Evolutionary conservation across 2,888 invertebrate species (phyloP).

Genomic region (Amorpha juglandis): DNA sequence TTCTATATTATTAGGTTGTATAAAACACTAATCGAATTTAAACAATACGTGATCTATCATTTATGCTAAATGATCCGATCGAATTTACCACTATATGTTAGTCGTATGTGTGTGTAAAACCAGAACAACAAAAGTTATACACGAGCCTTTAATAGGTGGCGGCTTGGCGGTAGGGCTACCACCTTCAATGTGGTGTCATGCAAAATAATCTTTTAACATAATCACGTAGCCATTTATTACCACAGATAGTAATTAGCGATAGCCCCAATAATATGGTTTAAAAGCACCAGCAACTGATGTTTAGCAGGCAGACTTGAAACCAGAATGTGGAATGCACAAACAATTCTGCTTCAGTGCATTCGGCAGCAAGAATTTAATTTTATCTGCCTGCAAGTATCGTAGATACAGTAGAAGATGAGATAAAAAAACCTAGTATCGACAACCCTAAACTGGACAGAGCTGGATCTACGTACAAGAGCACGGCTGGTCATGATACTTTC

Average conservation of each 20-base stretch:
- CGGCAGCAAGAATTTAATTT: neutral
- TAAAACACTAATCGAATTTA: neutral
- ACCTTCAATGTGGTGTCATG: neutral
- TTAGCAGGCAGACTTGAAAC: no score
- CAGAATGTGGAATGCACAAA: no score
- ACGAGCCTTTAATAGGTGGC: neutral
- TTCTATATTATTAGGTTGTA: neutral
- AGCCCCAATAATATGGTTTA: no score
- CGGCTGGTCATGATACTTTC: slow-evolving; percentile 55
- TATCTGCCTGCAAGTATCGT: neutral
- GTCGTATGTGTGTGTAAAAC: slow-evolving; percentile 11
- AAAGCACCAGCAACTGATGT: no score
- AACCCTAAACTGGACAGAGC: slow-evolving; percentile 60
- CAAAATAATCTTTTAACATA: neutral
- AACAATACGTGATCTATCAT: neutral
- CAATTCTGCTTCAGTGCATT: no score
- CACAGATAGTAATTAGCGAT: no score
- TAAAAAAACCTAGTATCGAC: slow-evolving; percentile 35
- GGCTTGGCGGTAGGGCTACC: slow-evolving; percentile 28
- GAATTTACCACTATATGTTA: neutral
- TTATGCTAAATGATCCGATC: neutral
- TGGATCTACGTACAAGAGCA: slow-evolving; percentile 53
- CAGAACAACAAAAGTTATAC: neutral
- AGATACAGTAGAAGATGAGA: neutral
- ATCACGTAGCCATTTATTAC: no score